phyloP scores from a whole-genome alignment of 2,113 vertebrate species.

The Podarcis muralis region DNA sequence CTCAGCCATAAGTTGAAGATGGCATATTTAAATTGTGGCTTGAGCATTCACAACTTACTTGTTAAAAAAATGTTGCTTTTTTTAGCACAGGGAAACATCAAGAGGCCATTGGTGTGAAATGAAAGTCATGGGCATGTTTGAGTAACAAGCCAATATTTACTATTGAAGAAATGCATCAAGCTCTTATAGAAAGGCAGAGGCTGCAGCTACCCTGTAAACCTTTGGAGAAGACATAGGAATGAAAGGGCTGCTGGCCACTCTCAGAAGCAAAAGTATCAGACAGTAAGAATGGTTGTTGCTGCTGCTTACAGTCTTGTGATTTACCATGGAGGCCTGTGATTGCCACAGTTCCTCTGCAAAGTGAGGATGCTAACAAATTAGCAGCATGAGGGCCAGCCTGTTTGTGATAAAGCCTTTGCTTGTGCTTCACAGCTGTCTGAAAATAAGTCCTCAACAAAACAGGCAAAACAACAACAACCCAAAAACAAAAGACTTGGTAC shows the following conservation, averaged over 20 bases:
- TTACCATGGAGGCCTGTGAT: slow-evolving; percentile 28
- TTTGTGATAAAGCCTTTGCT: neutral
- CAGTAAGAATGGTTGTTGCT: slow-evolving; percentile 31
- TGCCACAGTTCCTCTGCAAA: neutral
- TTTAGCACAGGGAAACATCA: slow-evolving; percentile 26
- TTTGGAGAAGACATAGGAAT: neutral
- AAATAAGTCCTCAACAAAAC: neutral
- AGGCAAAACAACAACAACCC: neutral
- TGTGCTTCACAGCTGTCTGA: neutral
- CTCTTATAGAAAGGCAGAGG: slow-evolving; percentile 25
- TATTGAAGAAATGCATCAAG: neutral
- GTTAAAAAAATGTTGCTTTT: neutral
- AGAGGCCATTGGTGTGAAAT: slow-evolving; percentile 21
- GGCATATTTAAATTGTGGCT: neutral
- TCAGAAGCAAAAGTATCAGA: slow-evolving; percentile 13
- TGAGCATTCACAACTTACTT: neutral
- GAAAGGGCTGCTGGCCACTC: slow-evolving; percentile 31
- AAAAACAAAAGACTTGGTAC: too few species aligned
- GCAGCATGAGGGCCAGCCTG: neutral
- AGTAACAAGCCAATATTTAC: slow-evolving; percentile 23
- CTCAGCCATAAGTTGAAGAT: neutral
- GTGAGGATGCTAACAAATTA: slow-evolving; percentile 1
- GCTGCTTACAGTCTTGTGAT: slow-evolving; percentile 18
- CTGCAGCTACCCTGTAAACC: slow-evolving; percentile 52
- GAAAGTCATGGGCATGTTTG: slow-evolving; percentile 19